A percentile compares a stretch with the other conserved stretches of the same genome.
phyloP scores from a whole-genome alignment of 2,888 invertebrate species.

The Epinotia demarniana region DNA sequence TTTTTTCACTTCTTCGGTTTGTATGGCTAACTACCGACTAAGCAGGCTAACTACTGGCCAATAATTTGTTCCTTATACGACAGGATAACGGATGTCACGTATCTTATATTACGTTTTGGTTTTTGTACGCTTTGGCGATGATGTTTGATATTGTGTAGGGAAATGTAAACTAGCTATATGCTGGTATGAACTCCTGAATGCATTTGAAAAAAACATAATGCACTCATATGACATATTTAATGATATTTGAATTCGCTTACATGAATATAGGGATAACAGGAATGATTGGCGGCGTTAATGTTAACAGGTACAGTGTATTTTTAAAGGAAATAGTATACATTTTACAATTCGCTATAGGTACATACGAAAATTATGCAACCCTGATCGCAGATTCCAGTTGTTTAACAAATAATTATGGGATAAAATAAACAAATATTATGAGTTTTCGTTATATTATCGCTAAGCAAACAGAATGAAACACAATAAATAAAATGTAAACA shows the following conservation, averaged over 20 bases:
- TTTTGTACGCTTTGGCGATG: background rate
- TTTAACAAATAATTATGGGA: background rate
- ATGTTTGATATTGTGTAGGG: background rate
- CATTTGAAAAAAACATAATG: background rate
- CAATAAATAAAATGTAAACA: background rate
- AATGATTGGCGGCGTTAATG: background rate
- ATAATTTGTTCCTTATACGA: no score
- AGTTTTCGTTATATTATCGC: slow-evolving; percentile 10
- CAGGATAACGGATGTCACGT: background rate
- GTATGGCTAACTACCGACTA: no score
- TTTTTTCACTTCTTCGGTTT: no score
- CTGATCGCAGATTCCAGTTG: background rate
- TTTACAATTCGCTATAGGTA: background rate
- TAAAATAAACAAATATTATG: background rate
- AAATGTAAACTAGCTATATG: background rate
- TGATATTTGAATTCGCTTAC: background rate
- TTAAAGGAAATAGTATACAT: background rate
- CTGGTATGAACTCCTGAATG: background rate
- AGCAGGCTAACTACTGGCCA: no score
- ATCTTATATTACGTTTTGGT: background rate
- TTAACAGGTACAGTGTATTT: background rate
- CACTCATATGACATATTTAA: background rate
- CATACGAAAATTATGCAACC: background rate
- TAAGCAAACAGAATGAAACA: slow-evolving; percentile 21
- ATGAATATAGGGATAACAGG: background rate